Evolutionary conservation across 2,888 invertebrate species (phyloP).

Genomic region (Thereva nobilitata): DNA sequence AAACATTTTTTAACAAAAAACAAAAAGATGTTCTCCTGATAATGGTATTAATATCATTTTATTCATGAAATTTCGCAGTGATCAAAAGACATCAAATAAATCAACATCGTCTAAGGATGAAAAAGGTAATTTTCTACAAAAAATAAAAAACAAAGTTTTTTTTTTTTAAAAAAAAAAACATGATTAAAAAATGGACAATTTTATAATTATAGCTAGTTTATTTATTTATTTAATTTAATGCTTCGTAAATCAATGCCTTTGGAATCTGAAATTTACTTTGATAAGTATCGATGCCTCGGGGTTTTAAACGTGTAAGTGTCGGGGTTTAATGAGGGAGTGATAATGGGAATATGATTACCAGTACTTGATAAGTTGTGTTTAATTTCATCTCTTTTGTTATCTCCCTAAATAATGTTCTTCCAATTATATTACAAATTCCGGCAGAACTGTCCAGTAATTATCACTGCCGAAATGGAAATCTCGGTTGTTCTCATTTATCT

Average conservation of each 20-base stretch:
- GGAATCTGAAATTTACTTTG: conserved; percentile 24
- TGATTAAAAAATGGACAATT: conserved; percentile 18
- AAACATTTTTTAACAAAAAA: conserved; percentile 16
- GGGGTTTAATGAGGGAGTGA: background rate
- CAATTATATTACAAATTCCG: too few species aligned
- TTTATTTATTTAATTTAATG: conserved; percentile 9
- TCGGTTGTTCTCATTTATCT: too few species aligned
- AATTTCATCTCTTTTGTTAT: too few species aligned
- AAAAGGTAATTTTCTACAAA: conserved; percentile 54
- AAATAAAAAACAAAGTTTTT: conserved; percentile 16
- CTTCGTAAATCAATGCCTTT: conserved; percentile 11
- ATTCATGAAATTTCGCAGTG: conserved; percentile 49
- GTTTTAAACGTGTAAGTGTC: background rate
- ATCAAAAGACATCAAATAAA: conserved; percentile 43
- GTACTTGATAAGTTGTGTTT: too few species aligned
- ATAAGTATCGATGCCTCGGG: background rate
- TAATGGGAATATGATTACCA: too few species aligned
- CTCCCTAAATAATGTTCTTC: too few species aligned
- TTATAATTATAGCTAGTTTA: conserved; percentile 7
- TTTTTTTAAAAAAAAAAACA: conserved; percentile 3
- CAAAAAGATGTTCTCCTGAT: background rate
- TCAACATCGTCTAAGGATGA: conserved; percentile 51
- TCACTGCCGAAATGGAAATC: too few species aligned
- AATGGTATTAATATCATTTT: conserved; percentile 24
- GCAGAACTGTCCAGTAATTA: too few species aligned